Percentiles rank a stretch among this genome's conserved stretches.
phyloP scores from a whole-genome alignment of 1,140 invertebrate species.

The Mesaphorura yosii region DNA sequence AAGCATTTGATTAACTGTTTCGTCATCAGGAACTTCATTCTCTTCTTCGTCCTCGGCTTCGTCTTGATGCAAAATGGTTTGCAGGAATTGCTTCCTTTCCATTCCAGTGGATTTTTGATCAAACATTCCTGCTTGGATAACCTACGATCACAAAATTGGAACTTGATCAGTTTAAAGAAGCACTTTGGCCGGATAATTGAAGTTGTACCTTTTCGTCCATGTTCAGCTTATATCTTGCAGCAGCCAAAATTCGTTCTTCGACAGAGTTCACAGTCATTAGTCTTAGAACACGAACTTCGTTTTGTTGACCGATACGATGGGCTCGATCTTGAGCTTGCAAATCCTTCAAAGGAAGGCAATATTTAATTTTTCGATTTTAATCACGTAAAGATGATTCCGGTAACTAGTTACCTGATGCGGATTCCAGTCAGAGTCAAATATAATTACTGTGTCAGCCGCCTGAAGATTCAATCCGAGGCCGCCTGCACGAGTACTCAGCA shows the following conservation, averaged over 20 bases:
- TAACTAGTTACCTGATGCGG: constrained; percentile 61
- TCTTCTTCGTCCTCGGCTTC: constrained; percentile 52
- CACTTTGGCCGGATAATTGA: too few species aligned
- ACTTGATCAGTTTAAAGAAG: constrained; percentile 36
- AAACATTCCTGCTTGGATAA: constrained; percentile 64
- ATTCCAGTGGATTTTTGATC: constrained; percentile 56
- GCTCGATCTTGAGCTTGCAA: constrained; percentile 55
- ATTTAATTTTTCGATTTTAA: neutral
- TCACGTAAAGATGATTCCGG: neutral
- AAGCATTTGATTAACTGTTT: constrained; percentile 61
- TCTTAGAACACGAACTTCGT: constrained; percentile 51
- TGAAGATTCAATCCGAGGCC: constrained; percentile 59
- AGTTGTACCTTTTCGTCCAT: constrained; percentile 52
- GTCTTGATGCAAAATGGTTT: constrained; percentile 46
- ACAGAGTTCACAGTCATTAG: constrained; percentile 60
- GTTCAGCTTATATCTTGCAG: constrained; percentile 55
- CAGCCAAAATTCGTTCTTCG: constrained; percentile 57
- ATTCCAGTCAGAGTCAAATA: constrained; percentile 67
- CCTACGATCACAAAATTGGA: constrained; percentile 32
- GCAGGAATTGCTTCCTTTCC: constrained; percentile 51
- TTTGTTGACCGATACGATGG: constrained; percentile 59
- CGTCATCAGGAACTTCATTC: constrained; percentile 61
- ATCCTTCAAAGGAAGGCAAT: constrained; percentile 11
- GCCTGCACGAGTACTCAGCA: constrained; percentile 56
- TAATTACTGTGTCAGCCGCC: constrained; percentile 58